Evolutionary conservation across 2,797 vertebrate genomes (phyloP).

Genomic region (Scolopax rusticola): DNA sequence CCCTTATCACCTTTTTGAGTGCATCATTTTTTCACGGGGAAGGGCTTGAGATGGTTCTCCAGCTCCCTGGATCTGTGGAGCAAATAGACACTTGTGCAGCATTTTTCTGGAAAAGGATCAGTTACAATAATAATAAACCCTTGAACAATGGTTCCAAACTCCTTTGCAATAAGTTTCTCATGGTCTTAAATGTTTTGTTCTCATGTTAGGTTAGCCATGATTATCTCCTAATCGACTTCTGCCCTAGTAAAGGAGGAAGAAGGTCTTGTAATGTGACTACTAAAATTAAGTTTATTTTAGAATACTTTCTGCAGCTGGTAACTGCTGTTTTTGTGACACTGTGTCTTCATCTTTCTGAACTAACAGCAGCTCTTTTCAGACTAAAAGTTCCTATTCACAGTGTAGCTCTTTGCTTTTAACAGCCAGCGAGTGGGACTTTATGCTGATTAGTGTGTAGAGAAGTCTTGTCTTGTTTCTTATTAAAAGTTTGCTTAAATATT

Average conservation of each 20-base stretch:
- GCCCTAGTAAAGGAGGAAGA: neutral
- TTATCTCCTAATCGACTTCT: neutral
- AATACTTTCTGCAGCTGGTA: neutral
- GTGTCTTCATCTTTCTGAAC: neutral
- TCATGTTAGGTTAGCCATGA: neutral
- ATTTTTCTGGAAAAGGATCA: neutral
- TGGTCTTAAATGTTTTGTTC: neutral
- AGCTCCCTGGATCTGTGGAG: neutral
- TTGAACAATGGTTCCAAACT: neutral
- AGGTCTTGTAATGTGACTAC: neutral
- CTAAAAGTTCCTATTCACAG: neutral
- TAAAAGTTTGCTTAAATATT: neutral
- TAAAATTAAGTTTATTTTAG: neutral
- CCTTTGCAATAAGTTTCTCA: neutral
- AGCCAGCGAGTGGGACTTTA: neutral
- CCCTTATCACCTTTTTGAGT: neutral
- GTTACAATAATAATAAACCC: neutral
- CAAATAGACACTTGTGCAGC: neutral
- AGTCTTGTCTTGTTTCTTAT: neutral
- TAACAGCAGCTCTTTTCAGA: neutral
- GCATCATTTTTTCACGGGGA: neutral
- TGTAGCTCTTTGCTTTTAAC: neutral
- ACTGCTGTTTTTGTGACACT: neutral
- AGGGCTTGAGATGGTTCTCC: neutral
- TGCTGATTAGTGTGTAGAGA: neutral